Base-by-base conservation (phyloP, 1,140 invertebrate species). In the Drosophila truncata region DNA sequence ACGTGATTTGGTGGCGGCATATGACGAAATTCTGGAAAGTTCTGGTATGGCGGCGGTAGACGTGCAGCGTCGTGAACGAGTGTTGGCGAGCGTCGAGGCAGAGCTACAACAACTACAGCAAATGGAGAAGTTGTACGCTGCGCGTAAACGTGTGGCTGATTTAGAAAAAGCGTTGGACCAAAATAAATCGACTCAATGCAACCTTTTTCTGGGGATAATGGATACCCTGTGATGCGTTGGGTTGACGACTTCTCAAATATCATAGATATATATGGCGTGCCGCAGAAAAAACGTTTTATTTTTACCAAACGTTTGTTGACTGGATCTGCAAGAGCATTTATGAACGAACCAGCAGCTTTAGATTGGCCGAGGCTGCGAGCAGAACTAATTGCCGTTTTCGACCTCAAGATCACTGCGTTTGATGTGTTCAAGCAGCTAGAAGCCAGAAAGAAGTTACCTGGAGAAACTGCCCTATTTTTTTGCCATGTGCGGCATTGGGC, bases 201-300 rank as follows among this genome's bases (percentile, higher is more conserved):
- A 60, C 5, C 39, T 10, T 44, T 25, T 60, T 60, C 14, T 33
- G 58, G 42, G 2, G 41, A 47, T 16, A 29, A 47, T 60, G 29
- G 18, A 25, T 60, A 33, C 42, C 18, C 39, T 31, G 41, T 47
- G 7, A 6, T 20, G 10, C 37, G 37, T 41, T 58, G 37, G 55
- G 42, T 42, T 13, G 25, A 41, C 13, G 25, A 58, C 18, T 58
- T 29, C n/a, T 33, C 2, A 7, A 59, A 27, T 2, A 47, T 47
- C 8, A 47, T 27, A 16, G 46, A 47, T n/a, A 9, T 27, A 25
- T 47, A 47, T 16, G 4, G 23, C 13, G 13, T 46, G 13, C 13
- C 20, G 20, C 20, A n/a, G 9, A 46, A 25, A 25, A 46, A 46
- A 25, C 23, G 44, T 25, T 25, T 47, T 25, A 25, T 47, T 25